phyloP scores from a whole-genome alignment of 2,113 vertebrate species.

The Crotophaga sulcirostris region DNA sequence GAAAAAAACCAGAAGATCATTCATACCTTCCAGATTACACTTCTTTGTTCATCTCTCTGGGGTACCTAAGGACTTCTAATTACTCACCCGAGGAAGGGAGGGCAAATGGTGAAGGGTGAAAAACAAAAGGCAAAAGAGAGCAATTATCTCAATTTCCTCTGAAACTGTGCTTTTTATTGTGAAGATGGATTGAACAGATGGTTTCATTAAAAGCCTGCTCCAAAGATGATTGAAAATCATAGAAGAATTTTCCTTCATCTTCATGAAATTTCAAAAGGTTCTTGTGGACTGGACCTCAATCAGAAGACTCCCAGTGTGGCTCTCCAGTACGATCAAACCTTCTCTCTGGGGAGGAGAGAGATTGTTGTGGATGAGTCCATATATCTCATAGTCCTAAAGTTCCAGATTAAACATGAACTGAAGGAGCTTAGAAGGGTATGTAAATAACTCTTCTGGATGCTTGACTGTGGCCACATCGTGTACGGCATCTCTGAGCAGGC shows the following conservation, averaged over 20 bases:
- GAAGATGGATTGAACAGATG: background rate
- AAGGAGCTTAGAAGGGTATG: background rate
- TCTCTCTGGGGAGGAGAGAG: background rate
- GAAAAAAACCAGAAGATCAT: background rate
- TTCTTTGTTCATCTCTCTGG: background rate
- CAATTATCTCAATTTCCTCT: background rate
- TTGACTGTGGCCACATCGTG: background rate
- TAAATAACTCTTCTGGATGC: background rate
- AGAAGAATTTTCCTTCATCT: background rate
- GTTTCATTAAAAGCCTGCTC: background rate
- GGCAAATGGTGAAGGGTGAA: background rate
- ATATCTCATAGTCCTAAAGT: background rate
- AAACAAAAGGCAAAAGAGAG: background rate
- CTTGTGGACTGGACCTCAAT: background rate
- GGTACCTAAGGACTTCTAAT: background rate
- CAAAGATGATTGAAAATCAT: background rate
- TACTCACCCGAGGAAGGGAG: background rate
- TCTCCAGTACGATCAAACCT: background rate
- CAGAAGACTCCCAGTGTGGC: fast-evolving
- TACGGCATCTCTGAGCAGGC: background rate
- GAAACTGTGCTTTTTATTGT: background rate
- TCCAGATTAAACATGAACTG: background rate
- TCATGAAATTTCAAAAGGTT: background rate
- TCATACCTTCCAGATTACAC: background rate
- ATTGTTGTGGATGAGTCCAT: background rate